Evolutionary conservation across 2,888 invertebrate species (phyloP).

Genomic region (Agrypnus murinus): DNA sequence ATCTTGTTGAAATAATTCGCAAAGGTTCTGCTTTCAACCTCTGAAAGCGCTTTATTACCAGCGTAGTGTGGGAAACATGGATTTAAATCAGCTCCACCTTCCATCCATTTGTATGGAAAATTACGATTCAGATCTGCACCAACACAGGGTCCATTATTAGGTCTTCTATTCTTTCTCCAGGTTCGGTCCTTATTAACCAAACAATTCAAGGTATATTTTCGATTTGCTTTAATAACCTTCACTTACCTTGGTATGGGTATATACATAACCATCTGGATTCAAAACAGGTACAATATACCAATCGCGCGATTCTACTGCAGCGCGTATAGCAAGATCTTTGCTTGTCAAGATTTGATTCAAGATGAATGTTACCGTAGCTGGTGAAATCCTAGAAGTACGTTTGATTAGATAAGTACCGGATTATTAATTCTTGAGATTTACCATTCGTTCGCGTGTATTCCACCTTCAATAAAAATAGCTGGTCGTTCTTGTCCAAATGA

Average conservation of each 20-base stretch:
- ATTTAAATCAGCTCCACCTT: constrained; percentile 73
- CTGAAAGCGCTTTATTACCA: constrained; percentile 80
- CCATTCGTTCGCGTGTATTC: constrained; percentile 71
- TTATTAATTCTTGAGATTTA: constrained; percentile 49
- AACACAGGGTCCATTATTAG: constrained; percentile 71
- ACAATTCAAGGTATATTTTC: not conserved
- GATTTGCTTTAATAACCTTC: no score
- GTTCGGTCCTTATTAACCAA: constrained; percentile 76
- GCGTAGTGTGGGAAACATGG: constrained; percentile 77
- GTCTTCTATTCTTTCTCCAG: constrained; percentile 81
- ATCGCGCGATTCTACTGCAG: constrained; percentile 79
- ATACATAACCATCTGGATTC: constrained; percentile 85
- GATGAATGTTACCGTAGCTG: constrained; percentile 70
- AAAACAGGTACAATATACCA: constrained; percentile 85
- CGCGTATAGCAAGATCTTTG: constrained; percentile 72
- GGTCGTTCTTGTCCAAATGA: constrained; percentile 70
- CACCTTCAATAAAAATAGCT: constrained; percentile 78
- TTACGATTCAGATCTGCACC: constrained; percentile 87
- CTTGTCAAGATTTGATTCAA: constrained; percentile 82
- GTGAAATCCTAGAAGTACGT: constrained; percentile 61
- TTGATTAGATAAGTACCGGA: not conserved
- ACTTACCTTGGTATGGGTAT: constrained; percentile 78
- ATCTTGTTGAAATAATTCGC: constrained; percentile 73
- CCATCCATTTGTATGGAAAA: constrained; percentile 81
- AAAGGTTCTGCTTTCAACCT: constrained; percentile 76